Evolutionary conservation across 1,140 invertebrate genomes (phyloP), one percentile per base, ranked within the genome.

Genomic region (Papilio machaon): DNA sequence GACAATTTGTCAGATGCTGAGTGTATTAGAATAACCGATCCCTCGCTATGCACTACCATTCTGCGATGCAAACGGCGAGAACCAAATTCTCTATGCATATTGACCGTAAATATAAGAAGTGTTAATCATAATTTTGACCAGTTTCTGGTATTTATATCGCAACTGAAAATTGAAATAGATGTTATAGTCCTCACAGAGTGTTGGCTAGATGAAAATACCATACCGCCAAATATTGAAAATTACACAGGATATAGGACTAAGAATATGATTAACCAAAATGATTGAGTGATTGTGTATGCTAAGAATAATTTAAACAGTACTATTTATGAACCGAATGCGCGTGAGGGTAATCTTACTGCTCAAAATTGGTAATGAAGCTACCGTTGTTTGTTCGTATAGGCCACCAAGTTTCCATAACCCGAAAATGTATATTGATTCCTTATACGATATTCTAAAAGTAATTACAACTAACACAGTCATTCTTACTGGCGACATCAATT

Each of bases 321-420:
- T 15, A 19, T n/a, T n/a, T 58, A 58, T 58, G 54, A 58, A 58
- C 54, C 54, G 5, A n/a, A 7, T n/a, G 54, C 54, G 17, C n/a
- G 17, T 8, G 54, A 58, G 17, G 70, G 70, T 8, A 73, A 73
- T 43, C 7, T 11, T 73, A n/a, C 15, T 74, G 4, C 43, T 74
- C 1, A 74, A 74, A n/a, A 74, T 46, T 46, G 73, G 43, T 19
- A 19, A 19, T 19, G 73, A 74, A 2, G n/a, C 6, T 74, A 19
- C 38, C 2, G n/a, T 74, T 23, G n/a, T 74, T 10, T 74, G 73
- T 47, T 38, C 67, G 23, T 70, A 70, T 13, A 43, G 38, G 38
- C 38, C 38, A 43, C 38, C 38, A 43, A 43, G 38, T 10, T 74
- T 46, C n/a, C 43, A 74, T n/a, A 74, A 74, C 73, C 73, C 73